These are phyloP conservation scores for Lepisosteus osseus DNA, from an alignment of 2,113 vertebrate species.

Conservation along the genomic window DNA sequence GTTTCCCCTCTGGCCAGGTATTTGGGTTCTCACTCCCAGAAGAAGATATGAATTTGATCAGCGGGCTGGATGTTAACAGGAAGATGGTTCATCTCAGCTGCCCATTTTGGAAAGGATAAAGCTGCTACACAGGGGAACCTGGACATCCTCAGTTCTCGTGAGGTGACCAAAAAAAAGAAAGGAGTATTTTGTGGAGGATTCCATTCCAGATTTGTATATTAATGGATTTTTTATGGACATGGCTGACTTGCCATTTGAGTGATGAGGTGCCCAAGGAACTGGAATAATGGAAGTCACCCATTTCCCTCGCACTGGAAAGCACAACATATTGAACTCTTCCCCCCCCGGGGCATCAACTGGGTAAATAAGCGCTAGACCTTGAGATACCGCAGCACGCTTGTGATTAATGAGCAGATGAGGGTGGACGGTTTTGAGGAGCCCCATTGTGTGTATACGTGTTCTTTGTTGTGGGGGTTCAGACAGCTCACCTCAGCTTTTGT, in stretches of 20 bases:
- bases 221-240: neutral
- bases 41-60: constrained; percentile 30
- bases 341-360: constrained; percentile 6
- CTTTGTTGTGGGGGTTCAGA: constrained; percentile 10
- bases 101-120: constrained; percentile 40
- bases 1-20: constrained; percentile 25
- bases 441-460: neutral
- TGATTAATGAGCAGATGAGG: constrained; percentile 30
- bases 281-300: neutral
- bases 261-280: neutral
- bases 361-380: constrained; percentile 14
- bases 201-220: constrained; percentile 4
- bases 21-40: constrained; percentile 32
- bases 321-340: constrained; percentile 5
- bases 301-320: constrained; percentile 12
- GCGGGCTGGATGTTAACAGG: constrained; percentile 20
- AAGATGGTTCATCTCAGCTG: constrained; percentile 37
- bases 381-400: constrained; percentile 20
- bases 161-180: no score
- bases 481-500: constrained; percentile 25
- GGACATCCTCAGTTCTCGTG: no score
- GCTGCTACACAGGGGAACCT: no score
- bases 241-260: neutral
- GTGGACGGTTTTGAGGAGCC: constrained; percentile 14
- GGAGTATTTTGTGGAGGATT: neutral